Percentiles rank a stretch among this genome's conserved stretches.
Conservation (phyloP, 2,888 invertebrate species). For the Dynastes maya region DNA sequence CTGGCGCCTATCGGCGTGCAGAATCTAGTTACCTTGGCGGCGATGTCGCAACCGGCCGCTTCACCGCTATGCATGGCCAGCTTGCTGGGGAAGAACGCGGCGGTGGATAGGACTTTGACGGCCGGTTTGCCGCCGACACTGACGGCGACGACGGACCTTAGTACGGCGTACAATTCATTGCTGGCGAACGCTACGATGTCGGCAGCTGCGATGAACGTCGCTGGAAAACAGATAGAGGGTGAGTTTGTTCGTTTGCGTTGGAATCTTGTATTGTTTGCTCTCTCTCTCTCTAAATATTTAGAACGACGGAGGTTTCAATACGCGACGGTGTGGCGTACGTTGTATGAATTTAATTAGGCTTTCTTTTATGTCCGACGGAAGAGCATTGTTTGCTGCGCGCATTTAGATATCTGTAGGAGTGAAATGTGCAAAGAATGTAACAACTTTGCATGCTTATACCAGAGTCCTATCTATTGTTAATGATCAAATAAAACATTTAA, state of each 20-base stretch:
- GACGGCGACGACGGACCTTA: constrained; percentile 76
- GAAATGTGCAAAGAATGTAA: too few relatives aligned
- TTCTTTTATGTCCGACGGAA: constrained; percentile 2
- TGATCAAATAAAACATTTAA: too few relatives aligned
- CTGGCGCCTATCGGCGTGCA: constrained; percentile 90
- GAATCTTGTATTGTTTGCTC: too few relatives aligned
- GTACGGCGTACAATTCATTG: constrained; percentile 76
- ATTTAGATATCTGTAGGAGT: too few relatives aligned
- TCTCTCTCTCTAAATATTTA: too few relatives aligned
- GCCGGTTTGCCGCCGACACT: constrained; percentile 73
- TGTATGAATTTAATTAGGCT: constrained; percentile 11
- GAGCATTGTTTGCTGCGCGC: too few relatives aligned
- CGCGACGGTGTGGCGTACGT: too few relatives aligned
- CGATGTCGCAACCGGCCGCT: constrained; percentile 80
- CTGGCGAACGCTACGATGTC: constrained; percentile 81
- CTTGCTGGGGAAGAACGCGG: constrained; percentile 71
- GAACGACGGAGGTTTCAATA: too few relatives aligned
- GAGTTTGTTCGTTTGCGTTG: constrained; percentile 57
- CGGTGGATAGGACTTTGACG: constrained; percentile 63
- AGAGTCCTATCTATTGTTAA: too few relatives aligned
- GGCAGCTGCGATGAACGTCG: constrained; percentile 79
- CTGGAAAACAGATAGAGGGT: constrained; percentile 95
- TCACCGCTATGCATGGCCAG: constrained; percentile 71
- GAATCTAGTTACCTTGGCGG: constrained; percentile 91
- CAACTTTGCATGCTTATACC: too few relatives aligned